Base-by-base conservation (phyloP, 2,888 invertebrate species). In the Caenorhabditis afra region DNA sequence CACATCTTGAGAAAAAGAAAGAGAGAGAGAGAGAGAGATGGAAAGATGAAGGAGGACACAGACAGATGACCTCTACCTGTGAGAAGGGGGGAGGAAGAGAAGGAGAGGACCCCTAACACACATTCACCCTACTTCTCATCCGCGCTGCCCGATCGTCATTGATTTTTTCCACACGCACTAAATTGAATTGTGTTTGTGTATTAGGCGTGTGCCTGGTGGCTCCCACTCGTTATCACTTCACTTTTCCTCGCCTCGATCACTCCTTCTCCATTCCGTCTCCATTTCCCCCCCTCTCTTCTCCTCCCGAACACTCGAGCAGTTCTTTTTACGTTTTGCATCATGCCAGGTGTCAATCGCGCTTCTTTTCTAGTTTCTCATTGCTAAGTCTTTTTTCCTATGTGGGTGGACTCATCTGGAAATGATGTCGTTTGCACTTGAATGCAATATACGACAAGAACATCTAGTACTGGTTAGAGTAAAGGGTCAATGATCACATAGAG, bases 41-140 rank as follows among this genome's bases (percentile, higher is more conserved):
- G 45, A 3, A 41, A 11, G 14, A 14, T 14, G 14, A 11, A 3
- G 41, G 2, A 14, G 14, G 41, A 41, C 12, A 41, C 2, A 11
- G 41, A 41, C 3, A 11, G 41, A 11, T 57, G 66, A 66, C 66
- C 66, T 66, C 66, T 66, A 14, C 53, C 65, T 44, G 53, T 23
- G 52, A 53, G 65, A 65, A 22, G 12, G 37, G n/a, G 29, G n/a
- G 41, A 23, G 41, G 41, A 3, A 23, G 4, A 23, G 11, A 45
- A 23, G 44, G 45, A 12, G 22, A 23, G 18, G 41, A 16, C 29
- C 29, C 35, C 55, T 65, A 20, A 14, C 52, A 14, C 65, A n/a
- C 55, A 47, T 55, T 35, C 55, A 57, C 66, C 18, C 45, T 41
- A 44, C 41, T 23, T n/a, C 44, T 41, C 65, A 29, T 23, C 20